Base-by-base conservation (phyloP, 2,113 vertebrate species). In the Salvelinus alpinus region DNA sequence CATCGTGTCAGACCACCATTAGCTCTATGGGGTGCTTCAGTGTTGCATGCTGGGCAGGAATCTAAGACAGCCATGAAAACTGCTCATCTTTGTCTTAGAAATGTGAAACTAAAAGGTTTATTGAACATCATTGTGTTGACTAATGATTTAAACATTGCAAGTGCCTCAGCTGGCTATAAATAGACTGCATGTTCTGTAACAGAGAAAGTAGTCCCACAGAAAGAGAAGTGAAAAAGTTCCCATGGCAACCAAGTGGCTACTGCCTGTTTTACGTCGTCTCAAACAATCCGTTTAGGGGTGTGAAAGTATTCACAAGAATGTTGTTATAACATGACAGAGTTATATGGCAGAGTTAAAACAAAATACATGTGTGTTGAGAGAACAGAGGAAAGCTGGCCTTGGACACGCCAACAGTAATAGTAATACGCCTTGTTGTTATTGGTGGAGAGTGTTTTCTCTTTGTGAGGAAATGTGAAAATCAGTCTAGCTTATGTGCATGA, bases 1-100 rank as follows among this genome's bases (percentile, higher is more conserved):
- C 57, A 76, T 74, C 80, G 69, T 47, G 70, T 73, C 34, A 8
- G 38, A 12, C 72, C 20, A 59, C 64, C 4, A 47, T 68, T 47
- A 59, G 20, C 64, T 68, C 54, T 73, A 73, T 5, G 47, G 74
- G 64, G 38, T 54, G 51, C 7, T 16, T 11, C 38, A 44, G 34
- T 13, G n/a, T 65, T 65, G 13, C 69, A 16, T 4, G 48, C 29
- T 27, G 34, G 54, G 31, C 24, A 74, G 47, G 44, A 74, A 74
- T 67, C 16, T 18, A 57, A 29, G 3, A 38, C 14, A 13, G 25
- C 12, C 69, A n/a, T n/a, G 20, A 51, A 54, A 24, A 51, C 38
- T 24, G 51, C 22, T 14, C 69, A 59, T 76, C 70, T 77, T n/a
- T 29, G 5, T 71, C 18, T 7, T 57, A 57, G 14, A 57, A 14